A percentile compares a stretch with the other conserved stretches of the same genome.
phyloP scores from a whole-genome alignment of 2,888 invertebrate genomes.

The Callyntrura sp. region DNA sequence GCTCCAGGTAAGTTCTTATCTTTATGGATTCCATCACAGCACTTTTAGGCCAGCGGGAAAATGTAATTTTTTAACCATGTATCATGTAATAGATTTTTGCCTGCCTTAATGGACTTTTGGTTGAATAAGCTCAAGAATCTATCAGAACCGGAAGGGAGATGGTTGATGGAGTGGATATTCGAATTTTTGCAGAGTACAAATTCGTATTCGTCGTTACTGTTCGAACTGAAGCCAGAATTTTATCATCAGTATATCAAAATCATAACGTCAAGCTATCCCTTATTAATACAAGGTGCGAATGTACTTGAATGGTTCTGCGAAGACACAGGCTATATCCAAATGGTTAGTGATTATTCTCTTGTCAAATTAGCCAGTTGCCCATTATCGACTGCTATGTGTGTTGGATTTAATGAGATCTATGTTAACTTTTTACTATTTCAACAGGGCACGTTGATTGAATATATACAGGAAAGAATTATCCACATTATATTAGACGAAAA shows the following conservation, averaged over 20 bases:
- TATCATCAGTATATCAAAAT: constrained; percentile 71
- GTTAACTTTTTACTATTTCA: no score
- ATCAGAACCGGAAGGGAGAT: constrained; percentile 35
- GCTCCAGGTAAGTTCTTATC: constrained; percentile 67
- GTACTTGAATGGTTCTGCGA: constrained; percentile 75
- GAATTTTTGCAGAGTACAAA: constrained; percentile 80
- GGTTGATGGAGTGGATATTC: constrained; percentile 80
- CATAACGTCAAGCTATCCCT: constrained; percentile 41
- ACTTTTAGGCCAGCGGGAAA: no score
- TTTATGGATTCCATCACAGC: not conserved
- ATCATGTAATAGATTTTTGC: constrained; percentile 79
- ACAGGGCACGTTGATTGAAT: constrained; percentile 30
- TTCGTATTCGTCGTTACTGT: constrained; percentile 77
- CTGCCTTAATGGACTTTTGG: constrained; percentile 82
- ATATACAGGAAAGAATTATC: constrained; percentile 36
- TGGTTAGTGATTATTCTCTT: no score
- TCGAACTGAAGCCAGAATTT: constrained; percentile 76
- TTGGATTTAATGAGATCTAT: no score
- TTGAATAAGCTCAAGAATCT: constrained; percentile 63
- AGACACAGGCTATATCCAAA: constrained; percentile 74
- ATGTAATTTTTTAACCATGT: no score
- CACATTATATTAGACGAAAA: constrained; percentile 60
- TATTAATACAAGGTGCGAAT: constrained; percentile 56
- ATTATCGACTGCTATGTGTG: no score
- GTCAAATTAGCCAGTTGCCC: no score